phyloP scores from a whole-genome alignment of 2,797 vertebrate species.

The Sylvia borin region DNA sequence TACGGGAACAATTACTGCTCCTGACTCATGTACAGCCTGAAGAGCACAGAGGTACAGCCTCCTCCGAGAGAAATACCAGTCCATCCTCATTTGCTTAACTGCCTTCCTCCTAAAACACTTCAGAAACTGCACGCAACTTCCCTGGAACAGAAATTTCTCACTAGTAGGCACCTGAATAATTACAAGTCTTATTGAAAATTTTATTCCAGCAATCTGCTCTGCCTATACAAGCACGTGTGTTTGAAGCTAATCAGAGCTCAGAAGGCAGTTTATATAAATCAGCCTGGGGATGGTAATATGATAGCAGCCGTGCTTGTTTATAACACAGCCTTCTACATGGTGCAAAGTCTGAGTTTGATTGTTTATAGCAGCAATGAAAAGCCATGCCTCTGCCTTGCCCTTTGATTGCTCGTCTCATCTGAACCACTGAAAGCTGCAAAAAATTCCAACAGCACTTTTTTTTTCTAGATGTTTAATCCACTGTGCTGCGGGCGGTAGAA shows the following conservation, averaged over 20 bases:
- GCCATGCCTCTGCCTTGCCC: conserved; percentile 45
- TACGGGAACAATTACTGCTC: neutral
- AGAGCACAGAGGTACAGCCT: neutral
- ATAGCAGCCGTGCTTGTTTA: conserved; percentile 31
- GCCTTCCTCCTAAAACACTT: neutral
- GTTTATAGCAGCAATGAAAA: conserved; percentile 56
- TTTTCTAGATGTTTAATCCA: neutral
- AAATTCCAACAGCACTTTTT: neutral
- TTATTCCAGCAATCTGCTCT: conserved; percentile 7
- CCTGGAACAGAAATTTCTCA: neutral
- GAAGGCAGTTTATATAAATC: conserved; percentile 42
- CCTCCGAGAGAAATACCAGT: neutral
- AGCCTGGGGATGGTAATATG: conserved; percentile 45
- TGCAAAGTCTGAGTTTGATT: conserved; percentile 61
- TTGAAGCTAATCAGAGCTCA: conserved; percentile 28
- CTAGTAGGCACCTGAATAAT: conserved; percentile 9
- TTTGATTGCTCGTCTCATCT: neutral
- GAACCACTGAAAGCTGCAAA: neutral
- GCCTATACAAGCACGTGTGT: neutral
- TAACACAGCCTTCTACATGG: conserved; percentile 23
- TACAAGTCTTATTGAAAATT: neutral
- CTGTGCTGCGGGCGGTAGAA: neutral
- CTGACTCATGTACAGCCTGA: neutral
- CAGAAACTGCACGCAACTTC: neutral
- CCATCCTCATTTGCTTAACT: neutral